Percentiles rank a stretch among this genome's conserved stretches.
Evolutionary conservation across 2,888 invertebrate species (phyloP).

Genomic region (Aradus depressus): DNA sequence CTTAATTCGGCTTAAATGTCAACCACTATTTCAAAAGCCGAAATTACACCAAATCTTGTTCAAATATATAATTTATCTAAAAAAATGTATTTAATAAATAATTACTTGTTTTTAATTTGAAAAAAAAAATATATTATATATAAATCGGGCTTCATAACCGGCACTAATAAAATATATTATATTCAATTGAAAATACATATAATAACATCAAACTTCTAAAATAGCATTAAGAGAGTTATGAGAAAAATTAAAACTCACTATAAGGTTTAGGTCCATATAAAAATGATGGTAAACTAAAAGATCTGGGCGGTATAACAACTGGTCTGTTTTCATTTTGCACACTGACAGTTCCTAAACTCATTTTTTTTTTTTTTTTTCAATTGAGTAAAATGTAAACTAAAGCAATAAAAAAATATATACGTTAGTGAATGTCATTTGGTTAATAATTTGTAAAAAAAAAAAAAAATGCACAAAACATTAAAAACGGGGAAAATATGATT

Average conservation of each 20-base stretch:
- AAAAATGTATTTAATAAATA: no score
- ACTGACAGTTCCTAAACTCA: no score
- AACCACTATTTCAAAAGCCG: no score
- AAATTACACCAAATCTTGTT: no score
- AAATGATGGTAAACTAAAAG: constrained; percentile 41
- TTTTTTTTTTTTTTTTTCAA: no score
- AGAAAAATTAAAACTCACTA: constrained; percentile 51
- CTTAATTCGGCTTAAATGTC: no score
- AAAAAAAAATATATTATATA: neutral
- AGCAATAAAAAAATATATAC: no score
- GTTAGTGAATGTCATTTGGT: no score
- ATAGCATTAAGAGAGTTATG: neutral
- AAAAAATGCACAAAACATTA: neutral
- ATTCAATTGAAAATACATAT: neutral
- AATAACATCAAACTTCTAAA: neutral
- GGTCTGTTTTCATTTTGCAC: constrained; percentile 12
- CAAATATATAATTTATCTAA: no score
- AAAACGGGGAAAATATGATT: neutral
- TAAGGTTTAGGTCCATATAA: constrained; percentile 65
- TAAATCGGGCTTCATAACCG: neutral
- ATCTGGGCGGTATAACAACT: constrained; percentile 29
- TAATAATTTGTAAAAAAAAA: neutral
- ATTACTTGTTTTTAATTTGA: no score
- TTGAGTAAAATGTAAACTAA: no score
- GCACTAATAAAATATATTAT: neutral